Conservation (phyloP, 1,140 invertebrate species). For the Daktulosphaira vitifoliae region DNA sequence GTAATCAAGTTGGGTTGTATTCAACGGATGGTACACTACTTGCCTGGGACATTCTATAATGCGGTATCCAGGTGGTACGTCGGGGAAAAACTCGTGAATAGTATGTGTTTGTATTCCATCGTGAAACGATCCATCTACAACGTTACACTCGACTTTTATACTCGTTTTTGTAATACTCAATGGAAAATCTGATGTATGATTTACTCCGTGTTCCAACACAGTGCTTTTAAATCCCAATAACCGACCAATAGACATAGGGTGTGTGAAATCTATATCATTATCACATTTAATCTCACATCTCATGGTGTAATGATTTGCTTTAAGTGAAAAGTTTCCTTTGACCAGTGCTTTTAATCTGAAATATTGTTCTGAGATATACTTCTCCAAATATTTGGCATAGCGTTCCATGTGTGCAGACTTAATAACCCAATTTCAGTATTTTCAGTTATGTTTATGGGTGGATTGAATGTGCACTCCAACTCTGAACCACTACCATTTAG, state of each 20-base stretch:
- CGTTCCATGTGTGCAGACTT: constrained; percentile 27
- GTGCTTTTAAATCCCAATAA: too few species aligned
- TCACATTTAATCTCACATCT: too few species aligned
- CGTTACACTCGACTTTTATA: background rate
- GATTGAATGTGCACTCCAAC: constrained; percentile 36
- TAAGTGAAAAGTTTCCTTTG: too few species aligned
- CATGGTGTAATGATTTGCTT: too few species aligned
- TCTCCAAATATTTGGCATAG: constrained; percentile 4
- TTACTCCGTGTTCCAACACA: too few species aligned
- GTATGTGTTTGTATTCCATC: background rate
- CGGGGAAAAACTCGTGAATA: background rate
- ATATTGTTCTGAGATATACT: background rate
- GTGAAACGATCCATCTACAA: background rate
- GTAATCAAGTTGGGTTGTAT: too few species aligned
- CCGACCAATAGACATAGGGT: too few species aligned
- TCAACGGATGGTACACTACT: too few species aligned
- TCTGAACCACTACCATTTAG: constrained; percentile 31
- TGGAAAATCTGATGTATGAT: too few species aligned
- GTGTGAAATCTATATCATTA: too few species aligned
- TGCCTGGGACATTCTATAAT: too few species aligned
- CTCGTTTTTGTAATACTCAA: background rate
- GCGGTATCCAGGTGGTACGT: background rate
- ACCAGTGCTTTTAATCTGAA: too few species aligned
- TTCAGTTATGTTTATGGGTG: constrained; percentile 36
- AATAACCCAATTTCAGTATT: constrained; percentile 35